Percentiles rank a stretch among this genome's conserved stretches.
Evolutionary conservation across 2,888 invertebrate species (phyloP).

Genomic region (Eupeodes latifasciatus): DNA sequence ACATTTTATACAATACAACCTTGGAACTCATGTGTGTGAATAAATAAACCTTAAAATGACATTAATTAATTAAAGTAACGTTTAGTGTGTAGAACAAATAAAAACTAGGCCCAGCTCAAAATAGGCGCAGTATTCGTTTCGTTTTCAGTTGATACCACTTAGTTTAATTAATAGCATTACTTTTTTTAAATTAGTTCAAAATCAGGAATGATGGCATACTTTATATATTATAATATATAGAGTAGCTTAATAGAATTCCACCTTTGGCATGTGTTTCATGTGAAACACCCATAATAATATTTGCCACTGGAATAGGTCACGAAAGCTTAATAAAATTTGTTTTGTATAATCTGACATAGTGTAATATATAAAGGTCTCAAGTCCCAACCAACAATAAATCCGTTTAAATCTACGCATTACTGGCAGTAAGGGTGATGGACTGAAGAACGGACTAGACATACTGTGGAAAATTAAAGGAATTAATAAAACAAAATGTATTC

Average conservation of each 20-base stretch:
- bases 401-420: conserved; percentile 20
- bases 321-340: conserved; percentile 53
- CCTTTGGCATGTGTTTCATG: conserved; percentile 58
- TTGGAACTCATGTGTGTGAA: neutral
- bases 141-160: conserved; percentile 54
- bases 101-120: conserved; percentile 26
- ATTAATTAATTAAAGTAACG: conserved; percentile 40
- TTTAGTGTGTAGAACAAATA: conserved; percentile 16
- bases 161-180: conserved; percentile 64
- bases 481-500: neutral
- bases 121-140: conserved; percentile 45
- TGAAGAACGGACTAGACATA: neutral
- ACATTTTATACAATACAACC: neutral
- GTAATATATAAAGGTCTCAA: conserved; percentile 20
- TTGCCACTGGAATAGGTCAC: conserved; percentile 48
- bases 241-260: conserved; percentile 55
- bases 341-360: conserved; percentile 42
- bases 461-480: neutral
- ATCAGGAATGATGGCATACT: conserved; percentile 55
- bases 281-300: conserved; percentile 39
- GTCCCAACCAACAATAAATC: conserved; percentile 35
- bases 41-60: conserved; percentile 15
- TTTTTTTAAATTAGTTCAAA: conserved; percentile 49
- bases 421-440: neutral
- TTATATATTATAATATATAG: no score